These are phyloP conservation scores for Mnemiopsis leidyi DNA, from an alignment of 37 sponge, comb jelly and placozoan genomes.

Conservation along the genomic window DNA sequence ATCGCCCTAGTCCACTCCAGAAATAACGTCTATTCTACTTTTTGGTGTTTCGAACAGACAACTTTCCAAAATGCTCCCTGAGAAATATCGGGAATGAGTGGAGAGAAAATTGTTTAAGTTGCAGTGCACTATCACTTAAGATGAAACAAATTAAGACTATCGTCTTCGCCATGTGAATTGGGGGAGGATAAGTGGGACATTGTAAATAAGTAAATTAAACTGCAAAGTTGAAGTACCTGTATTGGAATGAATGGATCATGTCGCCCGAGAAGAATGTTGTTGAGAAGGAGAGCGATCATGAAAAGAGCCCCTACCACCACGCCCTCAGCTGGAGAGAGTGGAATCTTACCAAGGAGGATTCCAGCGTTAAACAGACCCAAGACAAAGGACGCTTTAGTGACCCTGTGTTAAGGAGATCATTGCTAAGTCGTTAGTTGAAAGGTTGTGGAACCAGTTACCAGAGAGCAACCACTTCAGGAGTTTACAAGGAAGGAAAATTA, in stretches of 20 bases:
- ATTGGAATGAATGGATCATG: background rate
- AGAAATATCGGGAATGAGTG: too few relatives aligned
- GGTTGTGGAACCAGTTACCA: too few relatives aligned
- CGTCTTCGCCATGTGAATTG: too few relatives aligned
- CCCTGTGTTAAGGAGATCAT: too few relatives aligned
- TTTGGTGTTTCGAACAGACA: constrained; percentile 11
- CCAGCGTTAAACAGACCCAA: background rate
- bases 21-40: constrained; percentile 24
- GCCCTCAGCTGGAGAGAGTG: background rate
- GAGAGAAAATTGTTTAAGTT: too few relatives aligned
- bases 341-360: background rate
- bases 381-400: constrained; percentile 21
- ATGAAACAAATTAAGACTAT: background rate
- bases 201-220: background rate
- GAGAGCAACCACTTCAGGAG: too few relatives aligned
- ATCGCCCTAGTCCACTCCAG: too few relatives aligned
- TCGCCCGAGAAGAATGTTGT: constrained; percentile 16
- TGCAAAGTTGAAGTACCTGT: background rate
- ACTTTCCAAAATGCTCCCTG: constrained; percentile 34
- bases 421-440: too few relatives aligned
- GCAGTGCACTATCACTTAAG: background rate
- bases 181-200: too few relatives aligned
- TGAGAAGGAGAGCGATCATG: constrained; percentile 18
- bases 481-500: too few relatives aligned
- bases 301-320: background rate